A percentile compares a stretch with the other conserved stretches of the same genome.
phyloP scores from a whole-genome alignment of 30 jellyfish, hydroid and myxozoan genomes.

The Chrysaora quinquecirrha region DNA sequence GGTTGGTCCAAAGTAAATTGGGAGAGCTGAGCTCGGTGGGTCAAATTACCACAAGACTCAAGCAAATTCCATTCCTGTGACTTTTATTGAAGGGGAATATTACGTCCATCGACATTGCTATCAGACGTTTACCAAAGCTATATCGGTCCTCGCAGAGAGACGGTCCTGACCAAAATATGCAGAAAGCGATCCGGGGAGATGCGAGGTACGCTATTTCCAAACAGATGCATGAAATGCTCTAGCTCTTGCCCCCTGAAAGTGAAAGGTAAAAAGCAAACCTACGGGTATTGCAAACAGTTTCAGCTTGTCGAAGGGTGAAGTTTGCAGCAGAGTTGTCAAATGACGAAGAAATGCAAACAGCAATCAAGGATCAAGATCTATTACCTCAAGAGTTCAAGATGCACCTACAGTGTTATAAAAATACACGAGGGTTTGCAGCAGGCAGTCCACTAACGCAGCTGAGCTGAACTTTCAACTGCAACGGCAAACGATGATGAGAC shows the following conservation, averaged over 20 bases:
- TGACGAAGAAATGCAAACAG: constrained; percentile 25
- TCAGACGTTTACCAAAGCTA: neutral
- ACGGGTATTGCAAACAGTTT: constrained; percentile 5
- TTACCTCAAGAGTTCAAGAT: neutral
- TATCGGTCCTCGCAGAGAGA: neutral
- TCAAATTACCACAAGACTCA: neutral
- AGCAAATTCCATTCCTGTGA: neutral
- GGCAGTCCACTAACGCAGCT: neutral
- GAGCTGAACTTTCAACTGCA: neutral
- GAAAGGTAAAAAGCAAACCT: constrained; percentile 5
- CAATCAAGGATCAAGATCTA: neutral
- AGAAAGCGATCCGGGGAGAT: too few species aligned
- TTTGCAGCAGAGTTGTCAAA: constrained; percentile 25
- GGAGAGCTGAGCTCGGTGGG: neutral
- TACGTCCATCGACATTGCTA: neutral
- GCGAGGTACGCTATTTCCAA: constrained; percentile 17
- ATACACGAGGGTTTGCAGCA: too few species aligned
- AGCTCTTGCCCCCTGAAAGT: too few species aligned
- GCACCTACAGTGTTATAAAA: constrained; percentile 4
- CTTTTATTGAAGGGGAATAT: neutral
- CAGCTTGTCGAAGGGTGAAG: constrained; percentile 16
- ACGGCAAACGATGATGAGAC: neutral
- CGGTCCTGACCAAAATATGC: neutral
- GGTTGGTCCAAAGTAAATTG: neutral
- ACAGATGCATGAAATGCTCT: constrained; percentile 19